These are phyloP conservation scores for Opisthograptis luteolata DNA, from an alignment of 2,888 invertebrate species.

Conservation along the genomic window DNA sequence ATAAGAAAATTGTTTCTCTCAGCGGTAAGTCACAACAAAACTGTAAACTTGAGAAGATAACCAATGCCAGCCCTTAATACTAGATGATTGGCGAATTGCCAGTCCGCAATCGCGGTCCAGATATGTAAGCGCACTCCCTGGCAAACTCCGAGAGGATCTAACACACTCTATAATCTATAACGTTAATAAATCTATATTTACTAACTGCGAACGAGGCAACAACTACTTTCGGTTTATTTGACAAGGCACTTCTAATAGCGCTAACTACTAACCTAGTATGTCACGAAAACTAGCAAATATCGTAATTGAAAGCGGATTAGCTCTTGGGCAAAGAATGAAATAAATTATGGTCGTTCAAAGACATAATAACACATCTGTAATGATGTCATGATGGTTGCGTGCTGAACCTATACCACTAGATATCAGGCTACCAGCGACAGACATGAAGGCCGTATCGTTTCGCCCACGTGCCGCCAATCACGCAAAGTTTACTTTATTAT, in stretches of 20 bases:
- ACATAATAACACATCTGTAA: slow-evolving; percentile 26
- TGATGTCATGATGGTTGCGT: slow-evolving; percentile 37
- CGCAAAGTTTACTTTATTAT: slow-evolving; percentile 5
- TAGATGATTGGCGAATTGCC: slow-evolving; percentile 38
- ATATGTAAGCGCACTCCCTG: slow-evolving; percentile 31
- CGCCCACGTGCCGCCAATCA: slow-evolving; percentile 24
- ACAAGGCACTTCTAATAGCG: slow-evolving; percentile 7
- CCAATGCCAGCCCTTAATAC: slow-evolving; percentile 20
- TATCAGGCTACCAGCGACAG: slow-evolving; percentile 30
- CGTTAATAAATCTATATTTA: slow-evolving; percentile 54
- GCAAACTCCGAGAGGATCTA: slow-evolving; percentile 44
- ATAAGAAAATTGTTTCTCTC: neutral
- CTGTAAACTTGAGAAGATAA: neutral
- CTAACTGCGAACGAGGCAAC: slow-evolving; percentile 37
- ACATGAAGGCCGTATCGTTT: slow-evolving; percentile 27
- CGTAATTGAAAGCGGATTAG: neutral
- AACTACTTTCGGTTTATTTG: slow-evolving; percentile 33
- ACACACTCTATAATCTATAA: slow-evolving; percentile 38
- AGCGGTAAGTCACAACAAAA: neutral
- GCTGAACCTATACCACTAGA: slow-evolving; percentile 44
- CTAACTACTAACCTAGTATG: neutral
- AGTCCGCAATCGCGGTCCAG: slow-evolving; percentile 26
- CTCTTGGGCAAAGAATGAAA: neutral
- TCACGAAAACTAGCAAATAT: neutral
- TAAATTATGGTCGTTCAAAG: too few species aligned